Percentiles rank a stretch among this genome's conserved stretches.
phyloP scores from a whole-genome alignment of 2,797 vertebrate species.

The Moxostoma hubbsi region DNA sequence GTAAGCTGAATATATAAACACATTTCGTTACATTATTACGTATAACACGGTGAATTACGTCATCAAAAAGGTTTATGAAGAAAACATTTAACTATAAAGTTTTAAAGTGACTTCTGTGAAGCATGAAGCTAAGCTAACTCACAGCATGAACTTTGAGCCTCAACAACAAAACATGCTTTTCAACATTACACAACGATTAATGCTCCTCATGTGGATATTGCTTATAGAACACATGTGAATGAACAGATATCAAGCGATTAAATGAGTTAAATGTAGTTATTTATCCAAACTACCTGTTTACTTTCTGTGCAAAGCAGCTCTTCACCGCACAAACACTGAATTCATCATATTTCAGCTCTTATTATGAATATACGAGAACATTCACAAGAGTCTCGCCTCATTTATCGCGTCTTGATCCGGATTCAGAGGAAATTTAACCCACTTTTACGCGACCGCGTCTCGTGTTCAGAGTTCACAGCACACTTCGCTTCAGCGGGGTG shows the following conservation, averaged over 20 bases:
- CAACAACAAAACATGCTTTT: neutral
- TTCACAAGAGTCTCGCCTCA: constrained; percentile 1
- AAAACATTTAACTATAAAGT: neutral
- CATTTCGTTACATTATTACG: neutral
- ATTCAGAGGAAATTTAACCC: constrained; percentile 8
- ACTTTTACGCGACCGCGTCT: neutral
- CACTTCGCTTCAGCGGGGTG: neutral
- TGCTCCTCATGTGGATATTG: neutral
- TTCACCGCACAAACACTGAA: neutral
- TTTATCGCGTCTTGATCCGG: constrained; percentile 17
- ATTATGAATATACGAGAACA: neutral
- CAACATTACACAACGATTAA: no score
- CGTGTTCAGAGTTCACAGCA: constrained; percentile 23
- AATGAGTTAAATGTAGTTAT: neutral
- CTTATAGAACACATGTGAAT: neutral
- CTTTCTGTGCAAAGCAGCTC: neutral
- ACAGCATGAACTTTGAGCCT: constrained; percentile 26
- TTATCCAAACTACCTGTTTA: constrained; percentile 20
- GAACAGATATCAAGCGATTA: neutral
- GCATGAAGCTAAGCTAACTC: constrained; percentile 36
- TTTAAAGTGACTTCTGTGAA: neutral
- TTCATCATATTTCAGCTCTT: neutral
- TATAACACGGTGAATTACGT: neutral
- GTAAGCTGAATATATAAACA: neutral
- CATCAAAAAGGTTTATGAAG: no score